Evolutionary conservation across 2,113 vertebrate genomes (phyloP).

Genomic region (Polypterus bichir): DNA sequence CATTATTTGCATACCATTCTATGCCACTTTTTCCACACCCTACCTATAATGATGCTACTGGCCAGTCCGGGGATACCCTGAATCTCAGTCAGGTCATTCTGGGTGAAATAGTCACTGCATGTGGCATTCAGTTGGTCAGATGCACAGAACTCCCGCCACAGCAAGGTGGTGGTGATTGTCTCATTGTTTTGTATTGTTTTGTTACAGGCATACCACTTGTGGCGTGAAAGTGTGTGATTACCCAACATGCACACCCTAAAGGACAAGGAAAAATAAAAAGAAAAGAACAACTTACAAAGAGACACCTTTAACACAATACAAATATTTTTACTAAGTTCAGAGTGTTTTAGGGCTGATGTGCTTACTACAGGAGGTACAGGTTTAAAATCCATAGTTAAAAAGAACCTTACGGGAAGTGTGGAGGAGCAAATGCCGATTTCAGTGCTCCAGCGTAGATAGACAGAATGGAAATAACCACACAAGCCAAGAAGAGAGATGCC

Average conservation of each 20-base stretch:
- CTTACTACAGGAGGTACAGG: too few relatives aligned
- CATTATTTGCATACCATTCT: too few relatives aligned
- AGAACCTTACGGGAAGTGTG: slow-evolving; percentile 55
- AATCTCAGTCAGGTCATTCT: slow-evolving; percentile 57
- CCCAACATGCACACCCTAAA: slow-evolving; percentile 73
- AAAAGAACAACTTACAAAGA: background rate
- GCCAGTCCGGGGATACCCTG: slow-evolving; percentile 67
- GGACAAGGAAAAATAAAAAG: background rate
- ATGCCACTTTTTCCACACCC: background rate
- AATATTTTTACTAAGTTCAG: background rate
- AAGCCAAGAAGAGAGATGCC: slow-evolving; percentile 76
- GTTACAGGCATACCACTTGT: slow-evolving; percentile 42
- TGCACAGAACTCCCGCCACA: slow-evolving; percentile 59
- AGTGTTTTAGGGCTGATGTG: too few relatives aligned
- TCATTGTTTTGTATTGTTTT: slow-evolving; percentile 44
- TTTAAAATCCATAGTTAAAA: too few relatives aligned
- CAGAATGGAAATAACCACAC: slow-evolving; percentile 75
- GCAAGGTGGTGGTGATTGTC: slow-evolving; percentile 34
- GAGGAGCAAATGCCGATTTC: slow-evolving; percentile 70
- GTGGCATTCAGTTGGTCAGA: slow-evolving; percentile 41
- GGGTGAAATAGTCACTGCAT: slow-evolving; percentile 67
- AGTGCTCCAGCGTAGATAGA: slow-evolving; percentile 76
- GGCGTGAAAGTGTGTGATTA: slow-evolving; percentile 62
- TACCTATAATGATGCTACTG: slow-evolving; percentile 65
- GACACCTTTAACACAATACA: background rate